A percentile compares a stretch with the other conserved stretches of the same genome.
phyloP scores from a whole-genome alignment of 2,113 vertebrate genomes.

The Monarcha castaneiventris region DNA sequence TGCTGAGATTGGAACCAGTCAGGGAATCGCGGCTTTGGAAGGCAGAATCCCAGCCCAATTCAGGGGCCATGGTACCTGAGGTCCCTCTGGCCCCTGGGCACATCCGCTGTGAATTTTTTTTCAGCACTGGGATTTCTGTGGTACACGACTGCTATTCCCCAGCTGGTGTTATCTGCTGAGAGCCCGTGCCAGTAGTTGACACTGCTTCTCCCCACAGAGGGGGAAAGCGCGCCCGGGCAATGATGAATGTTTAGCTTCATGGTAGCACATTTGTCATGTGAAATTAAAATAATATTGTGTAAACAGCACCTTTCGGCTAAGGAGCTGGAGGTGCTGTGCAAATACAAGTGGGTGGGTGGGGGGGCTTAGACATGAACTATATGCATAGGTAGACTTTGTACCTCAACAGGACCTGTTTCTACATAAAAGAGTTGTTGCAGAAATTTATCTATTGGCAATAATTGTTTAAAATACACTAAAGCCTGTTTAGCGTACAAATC shows the following conservation, averaged over 20 bases:
- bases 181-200: background rate
- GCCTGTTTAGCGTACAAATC: background rate
- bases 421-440: background rate
- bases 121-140: background rate
- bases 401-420: background rate
- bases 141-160: background rate
- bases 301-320: background rate
- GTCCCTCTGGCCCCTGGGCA: background rate
- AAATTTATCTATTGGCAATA: background rate
- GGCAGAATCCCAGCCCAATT: background rate
- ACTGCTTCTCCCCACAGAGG: background rate
- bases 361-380: background rate
- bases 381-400: background rate
- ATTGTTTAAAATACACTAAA: slow-evolving; percentile 14
- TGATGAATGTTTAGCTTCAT: slow-evolving; percentile 2
- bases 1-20: slow-evolving; percentile 51
- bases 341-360: background rate
- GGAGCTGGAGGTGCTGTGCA: background rate
- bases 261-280: slow-evolving; percentile 1
- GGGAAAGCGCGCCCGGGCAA: background rate
- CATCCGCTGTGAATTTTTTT: background rate
- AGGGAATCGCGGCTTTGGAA: slow-evolving; percentile 44
- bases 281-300: slow-evolving; percentile 25
- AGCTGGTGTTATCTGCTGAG: background rate
- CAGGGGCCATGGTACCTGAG: background rate